These are phyloP conservation scores for Alfaro cultratus DNA, from an alignment of 2,797 vertebrate genomes.

Conservation along the genomic window DNA sequence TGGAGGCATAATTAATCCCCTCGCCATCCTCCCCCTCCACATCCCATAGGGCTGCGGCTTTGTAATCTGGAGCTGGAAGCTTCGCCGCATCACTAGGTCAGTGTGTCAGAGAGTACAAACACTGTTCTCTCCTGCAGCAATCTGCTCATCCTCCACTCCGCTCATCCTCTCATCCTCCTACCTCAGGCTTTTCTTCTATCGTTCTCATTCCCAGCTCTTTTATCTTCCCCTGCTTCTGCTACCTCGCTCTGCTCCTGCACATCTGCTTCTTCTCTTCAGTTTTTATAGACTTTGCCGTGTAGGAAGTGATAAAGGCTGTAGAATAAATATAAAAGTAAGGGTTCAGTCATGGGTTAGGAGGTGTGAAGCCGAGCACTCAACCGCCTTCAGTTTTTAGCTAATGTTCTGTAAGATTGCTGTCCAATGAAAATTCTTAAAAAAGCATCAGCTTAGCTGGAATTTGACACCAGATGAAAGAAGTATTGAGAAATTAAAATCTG, in stretches of 20 bases:
- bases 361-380: conserved; percentile 7
- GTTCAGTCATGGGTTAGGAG: conserved; percentile 50
- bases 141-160: conserved; percentile 29
- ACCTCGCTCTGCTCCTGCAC: not conserved
- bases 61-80: conserved; percentile 72
- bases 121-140: conserved; percentile 29
- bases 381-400: conserved; percentile 4
- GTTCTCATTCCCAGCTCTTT: conserved; percentile 16
- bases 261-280: conserved; percentile 35
- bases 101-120: conserved; percentile 70
- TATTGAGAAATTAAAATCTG: not conserved
- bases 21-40: conserved; percentile 4
- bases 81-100: conserved; percentile 74
- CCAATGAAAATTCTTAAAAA: not conserved
- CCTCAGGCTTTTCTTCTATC: conserved; percentile 19
- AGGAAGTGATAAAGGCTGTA: conserved; percentile 18
- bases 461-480: not conserved
- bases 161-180: conserved; percentile 6
- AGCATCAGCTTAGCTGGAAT: not conserved
- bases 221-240: conserved; percentile 9
- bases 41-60: conserved; percentile 14
- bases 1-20: conserved; percentile 66
- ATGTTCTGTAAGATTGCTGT: not conserved
- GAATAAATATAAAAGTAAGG: conserved; percentile 29
- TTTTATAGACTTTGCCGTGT: conserved; percentile 15